phyloP scores from a whole-genome alignment of 2,113 vertebrate genomes.

The Xiphorhynchus elegans region DNA sequence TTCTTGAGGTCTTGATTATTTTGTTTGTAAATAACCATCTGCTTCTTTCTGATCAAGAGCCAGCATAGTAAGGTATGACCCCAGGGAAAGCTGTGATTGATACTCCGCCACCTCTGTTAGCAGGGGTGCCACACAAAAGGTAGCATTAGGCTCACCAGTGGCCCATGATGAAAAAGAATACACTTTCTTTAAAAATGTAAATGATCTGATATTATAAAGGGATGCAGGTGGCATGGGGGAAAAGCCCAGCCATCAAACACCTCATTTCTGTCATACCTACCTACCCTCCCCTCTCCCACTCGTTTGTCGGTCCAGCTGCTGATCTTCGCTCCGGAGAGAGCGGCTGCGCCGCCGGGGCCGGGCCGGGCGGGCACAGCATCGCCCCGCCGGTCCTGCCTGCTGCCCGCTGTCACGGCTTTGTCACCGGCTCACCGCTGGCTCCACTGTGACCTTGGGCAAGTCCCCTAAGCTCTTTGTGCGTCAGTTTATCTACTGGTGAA shows the following conservation, averaged over 20 bases:
- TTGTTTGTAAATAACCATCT: conserved; percentile 78
- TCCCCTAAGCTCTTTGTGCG: conserved; percentile 45
- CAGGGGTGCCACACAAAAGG: conserved; percentile 59
- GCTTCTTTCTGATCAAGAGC: conserved; percentile 72
- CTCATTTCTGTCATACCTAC: conserved; percentile 24
- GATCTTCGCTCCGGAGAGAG: background rate
- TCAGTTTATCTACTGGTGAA: conserved; percentile 57
- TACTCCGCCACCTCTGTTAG: conserved; percentile 66
- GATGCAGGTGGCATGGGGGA: conserved; percentile 61
- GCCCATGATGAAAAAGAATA: conserved; percentile 69
- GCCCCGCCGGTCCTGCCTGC: accelerated
- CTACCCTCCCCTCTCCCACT: background rate
- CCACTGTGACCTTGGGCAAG: conserved; percentile 44
- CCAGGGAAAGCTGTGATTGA: conserved; percentile 69
- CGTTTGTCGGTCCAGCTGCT: background rate
- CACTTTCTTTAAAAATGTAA: conserved; percentile 70
- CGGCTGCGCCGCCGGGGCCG: accelerated
- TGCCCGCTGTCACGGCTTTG: background rate
- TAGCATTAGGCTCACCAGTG: conserved; percentile 18
- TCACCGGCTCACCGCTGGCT: background rate
- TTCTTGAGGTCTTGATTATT: conserved; percentile 71
- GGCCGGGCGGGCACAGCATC: background rate
- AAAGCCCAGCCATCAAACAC: conserved; percentile 57
- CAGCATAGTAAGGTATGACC: conserved; percentile 70
- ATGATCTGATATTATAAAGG: conserved; percentile 54